phyloP scores from a whole-genome alignment of 2,113 vertebrate genomes.

The Nyctibius bracteatus region DNA sequence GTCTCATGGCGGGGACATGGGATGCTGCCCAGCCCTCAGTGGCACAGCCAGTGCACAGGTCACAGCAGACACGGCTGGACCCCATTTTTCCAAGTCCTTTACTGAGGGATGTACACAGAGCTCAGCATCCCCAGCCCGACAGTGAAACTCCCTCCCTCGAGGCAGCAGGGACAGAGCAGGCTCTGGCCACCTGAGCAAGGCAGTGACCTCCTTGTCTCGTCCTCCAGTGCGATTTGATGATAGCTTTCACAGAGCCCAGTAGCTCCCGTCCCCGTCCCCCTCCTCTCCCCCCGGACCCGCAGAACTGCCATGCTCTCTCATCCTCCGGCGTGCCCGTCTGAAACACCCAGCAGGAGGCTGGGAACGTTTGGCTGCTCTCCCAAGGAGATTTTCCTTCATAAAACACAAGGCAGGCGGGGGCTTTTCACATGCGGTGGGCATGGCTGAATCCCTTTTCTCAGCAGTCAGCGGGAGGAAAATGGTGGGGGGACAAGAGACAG shows the following conservation, averaged over 20 bases:
- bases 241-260: not conserved
- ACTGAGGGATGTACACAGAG: rapidly evolving
- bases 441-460: slow-evolving; percentile 30
- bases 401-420: slow-evolving; percentile 11
- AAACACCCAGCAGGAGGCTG: slow-evolving; percentile 53
- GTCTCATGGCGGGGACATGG: rapidly evolving
- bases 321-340: not conserved
- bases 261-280: not conserved
- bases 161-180: not conserved
- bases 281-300: not conserved
- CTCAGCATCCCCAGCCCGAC: not conserved
- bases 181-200: not conserved
- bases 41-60: not conserved
- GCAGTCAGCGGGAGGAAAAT: slow-evolving; percentile 24
- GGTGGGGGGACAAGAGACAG: not conserved
- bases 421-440: slow-evolving; percentile 12
- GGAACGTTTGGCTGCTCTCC: slow-evolving; percentile 57
- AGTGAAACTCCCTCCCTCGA: rapidly evolving
- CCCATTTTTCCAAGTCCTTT: rapidly evolving
- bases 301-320: not conserved
- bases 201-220: rapidly evolving
- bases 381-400: slow-evolving; percentile 53
- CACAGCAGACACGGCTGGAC: not conserved
- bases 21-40: not conserved
- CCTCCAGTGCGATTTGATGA: rapidly evolving